A percentile compares a stretch with the other conserved stretches of the same genome.
Conservation (phyloP, 2,797 vertebrate species). For the Graptemys geographica region DNA sequence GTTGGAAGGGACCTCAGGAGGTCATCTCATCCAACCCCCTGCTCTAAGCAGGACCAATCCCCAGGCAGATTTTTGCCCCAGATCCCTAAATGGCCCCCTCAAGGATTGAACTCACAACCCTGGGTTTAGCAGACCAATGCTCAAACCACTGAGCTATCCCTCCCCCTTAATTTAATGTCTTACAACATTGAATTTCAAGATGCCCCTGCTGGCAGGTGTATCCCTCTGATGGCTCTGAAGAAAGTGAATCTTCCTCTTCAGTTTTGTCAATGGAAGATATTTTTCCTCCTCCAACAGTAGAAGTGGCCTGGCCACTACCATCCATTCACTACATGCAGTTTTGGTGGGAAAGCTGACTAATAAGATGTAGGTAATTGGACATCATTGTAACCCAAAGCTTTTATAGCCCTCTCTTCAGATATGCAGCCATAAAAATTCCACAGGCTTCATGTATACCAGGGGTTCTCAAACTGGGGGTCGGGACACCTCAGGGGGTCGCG, state of each 20-base stretch:
- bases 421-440: not conserved
- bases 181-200: not conserved
- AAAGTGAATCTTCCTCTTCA: not conserved
- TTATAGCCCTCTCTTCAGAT: not conserved
- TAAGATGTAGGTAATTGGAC: not conserved
- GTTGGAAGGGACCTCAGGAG: too few relatives aligned
- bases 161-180: not conserved
- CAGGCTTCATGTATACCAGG: not conserved
- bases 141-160: too few relatives aligned
- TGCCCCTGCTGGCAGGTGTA: not conserved
- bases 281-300: not conserved
- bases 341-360: not conserved
- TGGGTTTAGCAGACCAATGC: too few relatives aligned
- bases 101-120: too few relatives aligned
- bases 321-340: not conserved
- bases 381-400: not conserved
- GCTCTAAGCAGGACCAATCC: too few relatives aligned
- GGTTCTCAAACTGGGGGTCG: too few relatives aligned
- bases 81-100: too few relatives aligned
- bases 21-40: too few relatives aligned
- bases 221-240: not conserved
- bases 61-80: too few relatives aligned
- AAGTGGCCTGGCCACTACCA: not conserved
- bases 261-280: not conserved
- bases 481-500: too few relatives aligned